Evolutionary conservation across 2,797 vertebrate genomes (phyloP).

Genomic region (Muraenolepis orangiensis): DNA sequence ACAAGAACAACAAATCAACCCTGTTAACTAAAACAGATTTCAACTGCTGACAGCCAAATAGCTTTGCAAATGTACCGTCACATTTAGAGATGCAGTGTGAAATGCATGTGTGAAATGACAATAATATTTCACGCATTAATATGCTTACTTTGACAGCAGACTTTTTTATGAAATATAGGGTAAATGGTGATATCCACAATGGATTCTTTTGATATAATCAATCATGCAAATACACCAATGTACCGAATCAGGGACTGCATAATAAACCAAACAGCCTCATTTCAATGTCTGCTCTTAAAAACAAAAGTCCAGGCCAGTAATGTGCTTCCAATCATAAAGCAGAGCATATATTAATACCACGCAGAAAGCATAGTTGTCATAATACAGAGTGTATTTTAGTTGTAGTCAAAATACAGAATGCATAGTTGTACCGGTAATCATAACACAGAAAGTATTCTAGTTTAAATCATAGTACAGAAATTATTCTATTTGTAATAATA

Average conservation of each 20-base stretch:
- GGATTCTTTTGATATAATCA: neutral
- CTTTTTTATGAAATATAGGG: neutral
- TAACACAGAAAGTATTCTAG: too few relatives aligned
- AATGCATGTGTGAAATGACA: neutral
- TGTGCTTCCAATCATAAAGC: neutral
- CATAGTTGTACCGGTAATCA: too few relatives aligned
- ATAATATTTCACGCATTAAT: neutral
- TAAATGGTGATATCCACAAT: neutral
- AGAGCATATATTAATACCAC: neutral
- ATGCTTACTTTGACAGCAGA: neutral
- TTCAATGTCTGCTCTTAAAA: neutral
- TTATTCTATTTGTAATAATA: too few relatives aligned
- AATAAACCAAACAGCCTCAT: neutral
- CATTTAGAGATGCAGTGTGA: neutral
- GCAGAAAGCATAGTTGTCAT: too few relatives aligned
- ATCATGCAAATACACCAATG: neutral
- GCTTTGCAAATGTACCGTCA: neutral
- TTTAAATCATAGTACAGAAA: too few relatives aligned
- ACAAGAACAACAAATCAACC: neutral
- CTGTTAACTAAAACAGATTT: neutral
- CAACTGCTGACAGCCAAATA: neutral
- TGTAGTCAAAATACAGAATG: too few relatives aligned
- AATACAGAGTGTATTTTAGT: neutral
- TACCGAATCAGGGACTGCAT: neutral
- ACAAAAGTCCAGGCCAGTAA: neutral